These are phyloP conservation scores for Brachyptera putata DNA, from an alignment of 2,888 invertebrate species.

Conservation along the genomic window DNA sequence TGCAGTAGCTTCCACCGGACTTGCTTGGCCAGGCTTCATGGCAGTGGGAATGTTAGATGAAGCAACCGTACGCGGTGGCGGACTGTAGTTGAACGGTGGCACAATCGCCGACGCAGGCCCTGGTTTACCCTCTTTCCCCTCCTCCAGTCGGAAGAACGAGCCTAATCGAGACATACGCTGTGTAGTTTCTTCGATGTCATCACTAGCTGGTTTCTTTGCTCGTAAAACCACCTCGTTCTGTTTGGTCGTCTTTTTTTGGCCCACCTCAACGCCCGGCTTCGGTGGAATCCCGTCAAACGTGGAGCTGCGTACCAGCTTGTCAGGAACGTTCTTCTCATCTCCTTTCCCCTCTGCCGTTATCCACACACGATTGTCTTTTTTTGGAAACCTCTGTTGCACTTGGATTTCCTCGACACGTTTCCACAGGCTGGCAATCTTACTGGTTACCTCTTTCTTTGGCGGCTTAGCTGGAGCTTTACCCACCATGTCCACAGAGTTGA, in stretches of 20 bases:
- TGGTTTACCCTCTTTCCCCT: constrained; percentile 32
- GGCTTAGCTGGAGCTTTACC: constrained; percentile 40
- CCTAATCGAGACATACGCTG: constrained; percentile 49
- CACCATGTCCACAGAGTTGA: constrained; percentile 43
- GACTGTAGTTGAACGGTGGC: constrained; percentile 49
- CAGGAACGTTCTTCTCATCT: neutral
- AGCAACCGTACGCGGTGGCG: constrained; percentile 32
- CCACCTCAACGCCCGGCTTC: neutral
- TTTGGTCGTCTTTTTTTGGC: neutral
- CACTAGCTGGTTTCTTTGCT: constrained; percentile 5
- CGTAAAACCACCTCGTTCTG: constrained; percentile 22
- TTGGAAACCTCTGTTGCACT: constrained; percentile 51
- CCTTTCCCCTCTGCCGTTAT: constrained; percentile 43
- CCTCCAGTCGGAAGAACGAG: constrained; percentile 50
- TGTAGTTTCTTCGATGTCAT: constrained; percentile 40
- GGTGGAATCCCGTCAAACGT: constrained; percentile 55
- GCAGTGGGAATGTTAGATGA: constrained; percentile 28
- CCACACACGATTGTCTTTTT: constrained; percentile 59
- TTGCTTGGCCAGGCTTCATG: constrained; percentile 18
- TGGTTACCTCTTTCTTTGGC: constrained; percentile 60
- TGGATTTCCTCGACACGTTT: constrained; percentile 69
- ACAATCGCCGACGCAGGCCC: constrained; percentile 45
- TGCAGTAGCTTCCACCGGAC: constrained; percentile 12
- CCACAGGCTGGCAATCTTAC: constrained; percentile 77
- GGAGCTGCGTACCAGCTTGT: constrained; percentile 55